phyloP scores from a whole-genome alignment of 2,888 invertebrate species.

The Schizotus pectinicornis region DNA sequence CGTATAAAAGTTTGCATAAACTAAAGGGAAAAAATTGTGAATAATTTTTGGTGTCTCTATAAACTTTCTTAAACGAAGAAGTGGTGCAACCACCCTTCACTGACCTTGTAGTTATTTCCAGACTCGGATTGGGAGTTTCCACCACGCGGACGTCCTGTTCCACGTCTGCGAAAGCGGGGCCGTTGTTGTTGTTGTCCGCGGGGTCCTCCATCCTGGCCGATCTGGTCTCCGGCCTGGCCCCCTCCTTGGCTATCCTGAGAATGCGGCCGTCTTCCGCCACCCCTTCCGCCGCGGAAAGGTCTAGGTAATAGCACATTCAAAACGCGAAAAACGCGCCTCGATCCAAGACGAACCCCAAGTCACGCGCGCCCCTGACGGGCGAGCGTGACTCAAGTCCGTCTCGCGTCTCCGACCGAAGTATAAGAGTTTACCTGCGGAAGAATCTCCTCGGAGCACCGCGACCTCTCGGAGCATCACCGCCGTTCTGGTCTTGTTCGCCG shows the following conservation, averaged over 20 bases:
- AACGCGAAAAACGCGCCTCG: neutral
- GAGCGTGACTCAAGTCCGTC: too few species aligned
- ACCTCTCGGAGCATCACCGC: conserved; percentile 58
- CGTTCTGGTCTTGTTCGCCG: conserved; percentile 57
- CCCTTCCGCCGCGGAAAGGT: conserved; percentile 70
- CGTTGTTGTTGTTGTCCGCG: conserved; percentile 56
- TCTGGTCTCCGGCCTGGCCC: conserved; percentile 57
- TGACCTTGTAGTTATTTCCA: conserved; percentile 49
- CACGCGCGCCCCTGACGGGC: too few species aligned
- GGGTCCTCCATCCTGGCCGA: conserved; percentile 47
- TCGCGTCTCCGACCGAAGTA: neutral
- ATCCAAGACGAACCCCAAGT: too few species aligned
- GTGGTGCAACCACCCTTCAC: too few species aligned
- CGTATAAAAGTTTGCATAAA: conserved; percentile 13
- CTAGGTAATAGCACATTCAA: conserved; percentile 51
- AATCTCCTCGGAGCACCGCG: conserved; percentile 67
- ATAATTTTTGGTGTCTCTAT: conserved; percentile 7
- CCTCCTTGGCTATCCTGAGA: conserved; percentile 61
- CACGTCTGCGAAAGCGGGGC: conserved; percentile 59
- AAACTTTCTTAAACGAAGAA: neutral
- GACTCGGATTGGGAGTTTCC: conserved; percentile 57
- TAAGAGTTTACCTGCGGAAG: conserved; percentile 62
- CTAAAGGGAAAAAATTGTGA: neutral
- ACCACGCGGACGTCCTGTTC: conserved; percentile 53
- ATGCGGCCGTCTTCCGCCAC: conserved; percentile 61